phyloP scores from a whole-genome alignment of 2,888 invertebrate species.

The Apotomis turbidana region DNA sequence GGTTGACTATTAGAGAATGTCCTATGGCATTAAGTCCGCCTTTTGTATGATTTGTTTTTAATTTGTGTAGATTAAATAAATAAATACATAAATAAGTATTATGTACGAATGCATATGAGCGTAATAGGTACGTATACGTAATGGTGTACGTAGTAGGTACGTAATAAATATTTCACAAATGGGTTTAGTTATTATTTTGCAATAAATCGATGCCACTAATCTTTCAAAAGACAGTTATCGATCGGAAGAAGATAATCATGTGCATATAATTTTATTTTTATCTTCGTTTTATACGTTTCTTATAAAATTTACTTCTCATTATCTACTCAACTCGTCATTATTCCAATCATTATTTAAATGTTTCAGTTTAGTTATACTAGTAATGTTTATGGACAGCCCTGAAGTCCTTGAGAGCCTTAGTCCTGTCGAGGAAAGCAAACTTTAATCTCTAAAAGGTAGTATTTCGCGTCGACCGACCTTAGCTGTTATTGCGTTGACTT shows the following conservation, averaged over 20 bases:
- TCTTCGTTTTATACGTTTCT: not conserved
- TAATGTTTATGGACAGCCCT: conserved; percentile 1
- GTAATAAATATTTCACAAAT: no score
- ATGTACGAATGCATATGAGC: no score
- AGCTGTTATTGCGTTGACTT: not conserved
- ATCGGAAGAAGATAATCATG: not conserved
- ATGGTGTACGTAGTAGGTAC: no score
- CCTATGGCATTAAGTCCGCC: no score
- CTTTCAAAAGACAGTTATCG: not conserved
- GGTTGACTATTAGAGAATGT: no score
- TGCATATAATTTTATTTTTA: not conserved
- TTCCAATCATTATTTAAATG: not conserved
- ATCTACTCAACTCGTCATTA: not conserved
- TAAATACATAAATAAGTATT: no score
- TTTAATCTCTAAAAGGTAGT: not conserved
- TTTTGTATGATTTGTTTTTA: no score
- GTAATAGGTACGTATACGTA: no score
- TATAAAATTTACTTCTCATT: not conserved
- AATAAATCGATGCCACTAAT: not conserved
- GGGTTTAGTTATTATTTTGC: no score
- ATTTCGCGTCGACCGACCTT: conserved; percentile 1
- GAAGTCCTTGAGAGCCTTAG: conserved; percentile 1
- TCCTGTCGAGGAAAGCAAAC: conserved; percentile 14
- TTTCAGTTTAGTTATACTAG: not conserved
- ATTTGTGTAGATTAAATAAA: no score